Conservation (phyloP, 2,113 vertebrate genomes). For the Oxyruncus cristatus region DNA sequence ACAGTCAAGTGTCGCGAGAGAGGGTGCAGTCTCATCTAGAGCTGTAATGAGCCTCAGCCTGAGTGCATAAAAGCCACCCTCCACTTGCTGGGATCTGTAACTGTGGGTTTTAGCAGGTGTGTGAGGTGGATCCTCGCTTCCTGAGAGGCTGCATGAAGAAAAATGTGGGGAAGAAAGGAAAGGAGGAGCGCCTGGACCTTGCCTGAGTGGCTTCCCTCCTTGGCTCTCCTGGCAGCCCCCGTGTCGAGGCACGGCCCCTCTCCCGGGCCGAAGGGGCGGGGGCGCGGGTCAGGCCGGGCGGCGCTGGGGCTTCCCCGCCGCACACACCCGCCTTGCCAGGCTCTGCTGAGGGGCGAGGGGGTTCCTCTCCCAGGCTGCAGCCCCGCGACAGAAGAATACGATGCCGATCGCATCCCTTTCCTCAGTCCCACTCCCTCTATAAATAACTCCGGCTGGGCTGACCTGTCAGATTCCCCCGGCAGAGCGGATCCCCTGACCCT, state of each 20-base stretch:
- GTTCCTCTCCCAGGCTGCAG: background rate
- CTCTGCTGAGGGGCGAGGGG: background rate
- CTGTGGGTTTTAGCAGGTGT: accelerated
- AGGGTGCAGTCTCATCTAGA: background rate
- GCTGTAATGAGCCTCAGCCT: background rate
- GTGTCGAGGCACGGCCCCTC: background rate
- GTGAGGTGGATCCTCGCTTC: accelerated
- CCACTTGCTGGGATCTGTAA: background rate
- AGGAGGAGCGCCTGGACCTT: background rate
- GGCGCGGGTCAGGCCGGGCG: background rate
- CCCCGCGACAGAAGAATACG: background rate
- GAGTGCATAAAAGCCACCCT: accelerated
- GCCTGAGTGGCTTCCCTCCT: too few relatives aligned
- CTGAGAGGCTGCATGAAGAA: background rate
- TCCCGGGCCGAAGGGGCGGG: background rate
- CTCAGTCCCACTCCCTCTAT: slow-evolving; percentile 53
- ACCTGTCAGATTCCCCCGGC: slow-evolving; percentile 68
- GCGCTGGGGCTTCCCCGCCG: background rate
- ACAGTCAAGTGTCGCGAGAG: background rate
- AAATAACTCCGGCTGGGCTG: slow-evolving; percentile 68
- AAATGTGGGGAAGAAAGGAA: accelerated
- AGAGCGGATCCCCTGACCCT: slow-evolving; percentile 32
- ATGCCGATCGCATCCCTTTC: background rate
- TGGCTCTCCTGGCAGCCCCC: background rate
- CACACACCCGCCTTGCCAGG: background rate